These are phyloP conservation scores for Gila robusta DNA, from an alignment of 2,797 vertebrate species.

Conservation along the genomic window DNA sequence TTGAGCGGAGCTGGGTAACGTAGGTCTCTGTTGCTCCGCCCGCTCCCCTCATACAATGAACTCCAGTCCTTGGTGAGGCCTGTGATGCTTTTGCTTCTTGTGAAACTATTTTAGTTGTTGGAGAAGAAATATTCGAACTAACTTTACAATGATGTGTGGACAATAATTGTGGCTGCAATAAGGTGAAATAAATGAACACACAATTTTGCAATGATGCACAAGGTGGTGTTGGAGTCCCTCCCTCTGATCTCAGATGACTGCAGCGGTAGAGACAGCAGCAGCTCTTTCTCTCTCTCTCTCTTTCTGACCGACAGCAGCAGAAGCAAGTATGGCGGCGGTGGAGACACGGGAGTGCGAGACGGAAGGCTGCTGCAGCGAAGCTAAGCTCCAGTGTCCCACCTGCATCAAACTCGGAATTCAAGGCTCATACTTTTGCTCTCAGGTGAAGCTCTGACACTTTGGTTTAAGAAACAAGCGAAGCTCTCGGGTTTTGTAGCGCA, in stretches of 20 bases:
- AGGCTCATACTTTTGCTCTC: conserved; percentile 97
- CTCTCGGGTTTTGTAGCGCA: neutral
- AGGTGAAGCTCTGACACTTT: conserved; percentile 78
- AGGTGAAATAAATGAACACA: neutral
- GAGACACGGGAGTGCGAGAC: conserved; percentile 93
- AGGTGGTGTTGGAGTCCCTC: conserved; percentile 39
- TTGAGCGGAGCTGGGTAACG: neutral
- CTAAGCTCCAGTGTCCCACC: conserved; percentile 97
- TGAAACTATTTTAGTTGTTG: neutral
- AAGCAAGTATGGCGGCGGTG: conserved; percentile 87
- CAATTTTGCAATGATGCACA: neutral
- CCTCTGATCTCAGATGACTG: conserved; percentile 49
- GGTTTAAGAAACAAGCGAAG: neutral
- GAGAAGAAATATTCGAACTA: neutral
- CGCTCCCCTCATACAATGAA: neutral
- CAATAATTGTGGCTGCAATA: neutral
- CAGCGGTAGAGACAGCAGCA: conserved; percentile 21
- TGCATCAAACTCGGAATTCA: conserved; percentile 98
- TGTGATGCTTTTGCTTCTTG: neutral
- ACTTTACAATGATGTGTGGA: neutral
- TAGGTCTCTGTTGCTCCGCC: neutral
- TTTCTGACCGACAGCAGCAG: conserved; percentile 61
- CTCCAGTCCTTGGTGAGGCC: neutral
- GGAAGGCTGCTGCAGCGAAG: conserved; percentile 89
- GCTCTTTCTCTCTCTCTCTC: neutral